These are phyloP conservation scores for Callyntrura guangdongensis DNA, from an alignment of 2,888 invertebrate genomes.

Conservation along the genomic window DNA sequence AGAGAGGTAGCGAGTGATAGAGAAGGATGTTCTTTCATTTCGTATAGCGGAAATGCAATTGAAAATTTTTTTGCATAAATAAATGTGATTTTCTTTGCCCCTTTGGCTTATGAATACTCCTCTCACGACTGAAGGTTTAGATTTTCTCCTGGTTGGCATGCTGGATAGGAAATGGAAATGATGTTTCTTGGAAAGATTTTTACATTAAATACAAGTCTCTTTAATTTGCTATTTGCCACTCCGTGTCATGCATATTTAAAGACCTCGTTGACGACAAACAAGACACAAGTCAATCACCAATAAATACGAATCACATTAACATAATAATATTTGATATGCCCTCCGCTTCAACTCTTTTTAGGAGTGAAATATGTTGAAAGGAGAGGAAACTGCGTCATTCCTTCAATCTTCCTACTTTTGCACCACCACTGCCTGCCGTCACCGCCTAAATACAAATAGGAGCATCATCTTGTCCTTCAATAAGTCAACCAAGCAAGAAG, in stretches of 20 bases:
- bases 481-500: background rate
- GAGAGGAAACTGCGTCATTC: conserved; percentile 2
- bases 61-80: conserved; percentile 43
- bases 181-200: background rate
- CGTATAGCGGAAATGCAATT: conserved; percentile 14
- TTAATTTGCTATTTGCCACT: background rate
- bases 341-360: background rate
- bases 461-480: background rate
- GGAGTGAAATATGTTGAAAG: background rate
- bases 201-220: background rate
- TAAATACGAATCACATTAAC: conserved; percentile 65
- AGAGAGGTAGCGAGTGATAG: background rate
- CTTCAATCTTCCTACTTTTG: background rate
- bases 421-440: too few relatives aligned
- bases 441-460: too few relatives aligned
- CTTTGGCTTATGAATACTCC: too few relatives aligned
- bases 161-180: background rate
- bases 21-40: background rate
- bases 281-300: conserved; percentile 38
- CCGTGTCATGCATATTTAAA: background rate
- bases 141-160: too few relatives aligned
- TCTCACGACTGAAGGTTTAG: too few relatives aligned
- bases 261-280: background rate
- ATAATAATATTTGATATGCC: conserved; percentile 26
- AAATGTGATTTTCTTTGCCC: background rate